Conservation (phyloP, 2,888 invertebrate species). For the Pandemis heparana region DNA sequence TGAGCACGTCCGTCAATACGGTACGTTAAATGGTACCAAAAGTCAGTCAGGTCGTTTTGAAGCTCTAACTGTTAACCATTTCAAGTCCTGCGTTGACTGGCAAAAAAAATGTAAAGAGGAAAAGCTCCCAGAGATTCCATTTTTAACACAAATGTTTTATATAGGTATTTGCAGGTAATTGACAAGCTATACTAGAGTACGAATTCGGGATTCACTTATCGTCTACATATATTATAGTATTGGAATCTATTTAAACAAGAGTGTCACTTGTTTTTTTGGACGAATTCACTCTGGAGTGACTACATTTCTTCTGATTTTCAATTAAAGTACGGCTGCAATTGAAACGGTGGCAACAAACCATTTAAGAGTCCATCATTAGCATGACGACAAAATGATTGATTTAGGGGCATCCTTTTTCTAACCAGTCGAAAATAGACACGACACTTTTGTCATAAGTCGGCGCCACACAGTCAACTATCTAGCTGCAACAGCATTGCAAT, state of each 20-base stretch:
- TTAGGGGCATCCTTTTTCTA: slow-evolving; percentile 31
- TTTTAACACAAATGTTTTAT: too few species aligned
- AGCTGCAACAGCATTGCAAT: slow-evolving; percentile 7
- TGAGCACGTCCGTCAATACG: slow-evolving; percentile 48
- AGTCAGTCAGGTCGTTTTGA: background rate
- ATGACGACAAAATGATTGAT: slow-evolving; percentile 35
- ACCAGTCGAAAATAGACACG: slow-evolving; percentile 27
- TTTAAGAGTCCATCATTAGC: slow-evolving; percentile 29
- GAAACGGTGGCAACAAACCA: slow-evolving; percentile 16
- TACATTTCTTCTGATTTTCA: background rate
- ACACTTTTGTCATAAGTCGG: slow-evolving; percentile 38
- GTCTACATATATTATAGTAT: too few species aligned
- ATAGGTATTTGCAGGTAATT: too few species aligned
- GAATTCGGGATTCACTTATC: background rate
- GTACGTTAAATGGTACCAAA: background rate
- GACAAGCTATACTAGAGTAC: too few species aligned
- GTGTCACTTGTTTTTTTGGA: too few species aligned
- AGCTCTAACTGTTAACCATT: background rate
- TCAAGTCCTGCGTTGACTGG: too few species aligned
- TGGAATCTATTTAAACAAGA: too few species aligned
- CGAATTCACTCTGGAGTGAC: too few species aligned
- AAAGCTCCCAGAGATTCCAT: too few species aligned
- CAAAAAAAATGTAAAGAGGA: too few species aligned
- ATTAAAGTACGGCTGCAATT: background rate
- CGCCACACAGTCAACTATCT: slow-evolving; percentile 21